Percentiles rank a stretch among this genome's conserved stretches.
Evolutionary conservation across 2,888 invertebrate genomes (phyloP).

Genomic region (Hedychridium roseum): DNA sequence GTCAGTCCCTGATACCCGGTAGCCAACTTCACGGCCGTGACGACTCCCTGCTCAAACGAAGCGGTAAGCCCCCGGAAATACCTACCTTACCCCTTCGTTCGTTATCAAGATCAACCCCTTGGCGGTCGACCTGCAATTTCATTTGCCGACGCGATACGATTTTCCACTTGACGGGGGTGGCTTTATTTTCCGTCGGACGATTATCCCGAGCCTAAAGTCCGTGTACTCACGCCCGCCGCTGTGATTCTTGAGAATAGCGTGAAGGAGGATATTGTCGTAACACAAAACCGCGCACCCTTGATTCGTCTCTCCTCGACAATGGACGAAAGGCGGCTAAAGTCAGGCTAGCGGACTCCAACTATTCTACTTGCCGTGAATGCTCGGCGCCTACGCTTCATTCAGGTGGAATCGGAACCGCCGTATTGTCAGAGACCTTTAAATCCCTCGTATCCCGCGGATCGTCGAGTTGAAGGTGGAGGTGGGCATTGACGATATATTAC

Average conservation of each 20-base stretch:
- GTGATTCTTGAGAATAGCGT: no score
- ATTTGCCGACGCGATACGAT: no score
- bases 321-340: slow-evolving; percentile 19
- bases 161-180: no score
- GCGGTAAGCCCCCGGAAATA: no score
- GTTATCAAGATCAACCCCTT: no score
- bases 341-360: slow-evolving; percentile 19
- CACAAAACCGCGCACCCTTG: slow-evolving; percentile 9
- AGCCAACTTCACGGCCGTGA: slow-evolving; percentile 65
- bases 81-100: no score
- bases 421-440: slow-evolving; percentile 15
- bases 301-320: slow-evolving; percentile 26
- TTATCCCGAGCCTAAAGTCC: slow-evolving; percentile 20
- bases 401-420: slow-evolving; percentile 4
- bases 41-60: slow-evolving; percentile 58
- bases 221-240: slow-evolving; percentile 13
- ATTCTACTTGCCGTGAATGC: slow-evolving; percentile 6
- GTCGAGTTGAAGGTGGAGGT: no score
- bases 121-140: no score
- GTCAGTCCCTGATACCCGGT: slow-evolving; percentile 63
- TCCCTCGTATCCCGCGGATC: slow-evolving; percentile 2
- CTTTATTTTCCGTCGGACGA: background rate
- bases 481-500: no score
- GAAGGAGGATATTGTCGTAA: background rate
- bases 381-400: slow-evolving; percentile 19